Percentiles rank a stretch among this genome's conserved stretches.
Conservation (phyloP, 1,140 invertebrate species). For the Drosophila athabasca region DNA sequence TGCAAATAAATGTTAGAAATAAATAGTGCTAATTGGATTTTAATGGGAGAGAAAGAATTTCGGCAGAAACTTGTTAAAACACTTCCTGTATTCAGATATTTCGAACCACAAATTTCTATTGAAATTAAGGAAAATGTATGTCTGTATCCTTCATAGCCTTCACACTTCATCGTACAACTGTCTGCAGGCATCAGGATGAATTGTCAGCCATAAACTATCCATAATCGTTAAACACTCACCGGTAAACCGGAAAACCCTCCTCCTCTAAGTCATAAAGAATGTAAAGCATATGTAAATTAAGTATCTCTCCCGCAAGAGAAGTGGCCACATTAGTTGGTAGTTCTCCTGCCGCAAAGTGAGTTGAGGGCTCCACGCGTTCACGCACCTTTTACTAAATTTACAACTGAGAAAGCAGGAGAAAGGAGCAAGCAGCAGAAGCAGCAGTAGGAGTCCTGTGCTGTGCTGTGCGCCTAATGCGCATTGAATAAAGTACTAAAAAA, state of each 20-base stretch:
- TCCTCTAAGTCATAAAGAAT: slow-evolving; percentile 17
- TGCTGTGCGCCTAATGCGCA: slow-evolving; percentile 64
- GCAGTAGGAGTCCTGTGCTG: no score
- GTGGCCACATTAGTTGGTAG: slow-evolving; percentile 43
- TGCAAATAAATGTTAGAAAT: no score
- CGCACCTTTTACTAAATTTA: slow-evolving; percentile 55
- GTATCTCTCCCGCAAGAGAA: slow-evolving; percentile 9
- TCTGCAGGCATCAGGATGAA: slow-evolving; percentile 38
- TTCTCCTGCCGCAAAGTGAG: slow-evolving; percentile 2
- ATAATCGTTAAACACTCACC: slow-evolving; percentile 33
- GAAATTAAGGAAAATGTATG: no score
- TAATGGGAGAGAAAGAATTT: no score
- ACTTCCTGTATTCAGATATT: no score
- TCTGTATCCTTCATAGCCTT: no score
- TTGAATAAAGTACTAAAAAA: slow-evolving; percentile 81
- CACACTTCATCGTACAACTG: not conserved
- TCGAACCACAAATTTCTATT: no score
- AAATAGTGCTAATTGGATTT: no score
- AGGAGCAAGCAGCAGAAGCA: slow-evolving; percentile 8
- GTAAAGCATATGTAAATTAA: slow-evolving; percentile 34
- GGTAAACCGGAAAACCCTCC: no score
- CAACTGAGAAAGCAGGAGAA: slow-evolving; percentile 35
- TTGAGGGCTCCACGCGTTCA: slow-evolving; percentile 11
- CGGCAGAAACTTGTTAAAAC: no score
- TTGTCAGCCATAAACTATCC: slow-evolving; percentile 19